Base-by-base conservation (phyloP, 2,888 invertebrate genomes). In the Drosophila seclusa region DNA sequence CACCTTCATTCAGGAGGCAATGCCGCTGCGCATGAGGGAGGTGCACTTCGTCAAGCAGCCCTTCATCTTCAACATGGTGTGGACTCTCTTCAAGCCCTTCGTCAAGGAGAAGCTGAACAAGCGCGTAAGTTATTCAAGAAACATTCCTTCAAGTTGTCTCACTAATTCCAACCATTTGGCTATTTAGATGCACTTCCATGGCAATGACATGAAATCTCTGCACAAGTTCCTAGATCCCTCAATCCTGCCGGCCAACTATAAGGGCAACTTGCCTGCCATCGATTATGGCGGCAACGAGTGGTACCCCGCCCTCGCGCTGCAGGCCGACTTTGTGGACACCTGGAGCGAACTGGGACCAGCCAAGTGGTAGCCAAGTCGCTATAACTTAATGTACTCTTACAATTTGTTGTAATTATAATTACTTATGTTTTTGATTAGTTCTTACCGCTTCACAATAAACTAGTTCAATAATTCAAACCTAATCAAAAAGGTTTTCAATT, bases 41-140 rank as follows among this genome's bases (percentile, higher is more conserved):
- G 96, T 97, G 13, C 97, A 97, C 93, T 96, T 97, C 91, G 96
- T 97, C 4, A 97, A 97, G 90, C 96, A 97, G 90, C 97, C 97
- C 0, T 96, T 96, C 93, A 93, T 97, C 73, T 97, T 97, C 94
- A 97, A 96, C 91, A 94, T 97, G 93, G 97, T 97, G 2, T 97
- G 97, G 97, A 94, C 94, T 55, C 95, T 97, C 92, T 97, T 97
- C 94, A 97, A 97, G 93, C 97, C 97, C 11, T 96, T 97, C 90
- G 95, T 97, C 83, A 94, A 94, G 80, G 96, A 96, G 85, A 97
- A 97, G 92, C 94, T 97, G 21, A 96, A 95, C 92, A 95, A 94
- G 78, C 95, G 96, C 93, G 96, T 97, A 92, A 94, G 96, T 94
- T 10, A 2, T 21, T 0, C 10, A 8, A 45, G 2, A 16, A 24